A percentile compares a stretch with the other conserved stretches of the same genome.
Conservation (phyloP, 2,797 vertebrate species). For the Lutra lutra region DNA sequence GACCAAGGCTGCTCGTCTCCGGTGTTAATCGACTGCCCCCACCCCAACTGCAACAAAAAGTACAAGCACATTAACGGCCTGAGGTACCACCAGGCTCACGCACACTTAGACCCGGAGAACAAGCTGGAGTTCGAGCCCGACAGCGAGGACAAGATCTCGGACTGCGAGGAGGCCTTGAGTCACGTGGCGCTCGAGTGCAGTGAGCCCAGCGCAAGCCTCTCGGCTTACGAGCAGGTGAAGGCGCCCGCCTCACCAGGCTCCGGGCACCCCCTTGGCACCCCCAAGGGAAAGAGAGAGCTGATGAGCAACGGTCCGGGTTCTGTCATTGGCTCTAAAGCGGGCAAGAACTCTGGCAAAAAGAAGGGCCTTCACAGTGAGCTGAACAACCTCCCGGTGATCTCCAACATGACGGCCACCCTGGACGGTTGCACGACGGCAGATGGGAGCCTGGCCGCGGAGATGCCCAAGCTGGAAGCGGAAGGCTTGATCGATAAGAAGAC, state of each 20-base stretch:
- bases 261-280: slow-evolving; percentile 91
- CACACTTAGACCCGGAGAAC: slow-evolving; percentile 95
- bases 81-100: slow-evolving; percentile 98
- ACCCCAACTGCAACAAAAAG: slow-evolving; percentile 99
- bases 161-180: slow-evolving; percentile 94
- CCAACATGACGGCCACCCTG: slow-evolving; percentile 95
- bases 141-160: slow-evolving; percentile 95
- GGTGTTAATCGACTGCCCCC: slow-evolving; percentile 98
- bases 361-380: slow-evolving; percentile 93
- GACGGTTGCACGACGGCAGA: slow-evolving; percentile 94
- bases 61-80: slow-evolving; percentile 99
- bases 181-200: slow-evolving; percentile 92
- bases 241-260: slow-evolving; percentile 92
- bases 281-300: slow-evolving; percentile 94
- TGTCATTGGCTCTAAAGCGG: slow-evolving; percentile 89
- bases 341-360: slow-evolving; percentile 94
- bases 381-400: slow-evolving; percentile 96
- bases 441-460: slow-evolving; percentile 92
- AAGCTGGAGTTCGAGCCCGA: slow-evolving; percentile 96
- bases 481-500: slow-evolving; percentile 96
- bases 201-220: slow-evolving; percentile 88
- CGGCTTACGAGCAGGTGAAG: slow-evolving; percentile 89
- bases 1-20: slow-evolving; percentile 96
- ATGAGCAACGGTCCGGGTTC: slow-evolving; percentile 91
- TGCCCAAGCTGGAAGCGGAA: slow-evolving; percentile 98